phyloP scores from a whole-genome alignment of 2,113 vertebrate species.

The Eulemur macaco region DNA sequence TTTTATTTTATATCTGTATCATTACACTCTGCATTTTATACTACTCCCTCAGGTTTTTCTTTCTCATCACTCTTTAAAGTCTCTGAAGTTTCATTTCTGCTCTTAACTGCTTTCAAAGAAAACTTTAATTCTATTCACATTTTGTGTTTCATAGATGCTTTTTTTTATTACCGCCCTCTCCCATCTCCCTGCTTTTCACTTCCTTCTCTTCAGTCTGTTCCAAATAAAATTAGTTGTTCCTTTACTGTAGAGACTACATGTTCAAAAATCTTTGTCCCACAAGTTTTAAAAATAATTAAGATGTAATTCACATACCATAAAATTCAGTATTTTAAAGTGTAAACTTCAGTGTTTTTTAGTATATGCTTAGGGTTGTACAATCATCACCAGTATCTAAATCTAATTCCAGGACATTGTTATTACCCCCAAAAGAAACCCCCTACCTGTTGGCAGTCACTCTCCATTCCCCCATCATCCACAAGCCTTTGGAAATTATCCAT shows the following conservation, averaged over 20 bases:
- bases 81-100: background rate
- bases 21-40: background rate
- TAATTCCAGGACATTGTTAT: background rate
- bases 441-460: no score
- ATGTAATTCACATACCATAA: background rate
- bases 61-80: background rate
- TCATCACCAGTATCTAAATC: background rate
- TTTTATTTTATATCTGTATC: background rate
- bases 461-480: rapidly evolving
- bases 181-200: background rate
- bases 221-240: background rate
- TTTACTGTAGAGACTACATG: background rate
- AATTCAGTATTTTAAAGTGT: background rate
- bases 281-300: background rate
- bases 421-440: background rate
- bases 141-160: background rate
- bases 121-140: background rate
- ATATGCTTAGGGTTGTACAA: background rate
- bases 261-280: background rate
- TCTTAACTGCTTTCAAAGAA: background rate
- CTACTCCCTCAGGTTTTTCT: background rate
- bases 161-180: background rate
- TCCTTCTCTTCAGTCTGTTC: background rate
- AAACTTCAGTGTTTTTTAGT: background rate
- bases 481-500: background rate